Evolutionary conservation across 2,113 vertebrate genomes (phyloP).

Genomic region (Phalacrocorax brasilianus): DNA sequence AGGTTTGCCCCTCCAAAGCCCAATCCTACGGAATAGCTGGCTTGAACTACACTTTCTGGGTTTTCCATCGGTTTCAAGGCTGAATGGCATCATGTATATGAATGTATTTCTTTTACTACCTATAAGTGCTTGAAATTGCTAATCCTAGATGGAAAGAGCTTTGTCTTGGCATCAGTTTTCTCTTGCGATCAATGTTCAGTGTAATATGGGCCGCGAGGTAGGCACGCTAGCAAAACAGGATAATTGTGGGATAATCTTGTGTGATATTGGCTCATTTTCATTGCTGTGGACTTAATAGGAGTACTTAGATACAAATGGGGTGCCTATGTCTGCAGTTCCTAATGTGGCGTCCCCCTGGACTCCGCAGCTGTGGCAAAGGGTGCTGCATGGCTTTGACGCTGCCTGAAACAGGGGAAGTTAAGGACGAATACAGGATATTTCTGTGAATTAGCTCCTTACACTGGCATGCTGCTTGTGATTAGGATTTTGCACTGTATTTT

Average conservation of each 20-base stretch:
- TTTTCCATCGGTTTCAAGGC: neutral
- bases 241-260: neutral
- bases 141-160: neutral
- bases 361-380: fast-evolving
- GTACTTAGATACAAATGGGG: fast-evolving
- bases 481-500: neutral
- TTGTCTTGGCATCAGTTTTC: neutral
- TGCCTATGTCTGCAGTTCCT: neutral
- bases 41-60: neutral
- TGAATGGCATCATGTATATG: neutral
- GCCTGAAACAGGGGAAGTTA: neutral
- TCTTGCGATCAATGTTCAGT: neutral
- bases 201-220: fast-evolving
- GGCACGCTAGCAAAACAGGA: neutral
- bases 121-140: neutral
- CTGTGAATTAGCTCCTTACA: neutral
- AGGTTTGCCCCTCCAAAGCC: neutral
- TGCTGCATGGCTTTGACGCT: neutral
- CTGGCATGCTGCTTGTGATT: neutral
- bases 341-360: fast-evolving
- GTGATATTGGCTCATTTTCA: fast-evolving
- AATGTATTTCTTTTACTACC: neutral
- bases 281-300: neutral
- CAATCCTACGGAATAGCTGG: fast-evolving
- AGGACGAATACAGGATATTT: neutral